Evolutionary conservation across 1,140 invertebrate species (phyloP).

Genomic region (Aphelenchoides fujianensis): DNA sequence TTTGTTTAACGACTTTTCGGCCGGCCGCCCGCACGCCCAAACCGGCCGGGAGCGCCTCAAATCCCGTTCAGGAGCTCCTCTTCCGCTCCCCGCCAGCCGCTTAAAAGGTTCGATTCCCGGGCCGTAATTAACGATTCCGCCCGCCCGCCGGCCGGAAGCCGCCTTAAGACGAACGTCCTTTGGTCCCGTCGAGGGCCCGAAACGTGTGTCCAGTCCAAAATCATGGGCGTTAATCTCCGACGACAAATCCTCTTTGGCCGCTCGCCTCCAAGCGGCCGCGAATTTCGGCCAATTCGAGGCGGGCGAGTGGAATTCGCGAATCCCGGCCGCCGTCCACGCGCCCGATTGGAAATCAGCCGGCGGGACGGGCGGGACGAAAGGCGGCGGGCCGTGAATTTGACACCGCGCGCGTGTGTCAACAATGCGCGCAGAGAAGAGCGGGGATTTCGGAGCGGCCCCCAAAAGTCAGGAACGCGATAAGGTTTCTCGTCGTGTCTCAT

Average conservation of each 20-base stretch:
- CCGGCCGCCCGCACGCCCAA: background rate
- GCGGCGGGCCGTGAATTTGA: background rate
- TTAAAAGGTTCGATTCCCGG: background rate
- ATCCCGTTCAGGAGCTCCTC: background rate
- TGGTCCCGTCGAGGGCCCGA: no score
- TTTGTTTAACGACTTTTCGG: slow-evolving; percentile 1
- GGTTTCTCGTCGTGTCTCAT: no score
- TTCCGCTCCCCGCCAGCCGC: background rate
- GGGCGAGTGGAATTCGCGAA: no score
- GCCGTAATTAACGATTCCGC: background rate
- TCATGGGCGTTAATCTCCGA: background rate
- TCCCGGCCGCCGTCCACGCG: no score
- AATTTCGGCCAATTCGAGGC: no score
- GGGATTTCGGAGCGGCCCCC: background rate
- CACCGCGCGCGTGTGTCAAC: background rate
- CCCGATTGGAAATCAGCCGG: no score
- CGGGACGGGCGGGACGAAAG: no score
- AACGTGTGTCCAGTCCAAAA: background rate
- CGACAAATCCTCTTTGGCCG: background rate
- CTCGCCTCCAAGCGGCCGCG: background rate
- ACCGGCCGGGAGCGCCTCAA: background rate
- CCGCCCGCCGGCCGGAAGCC: no score
- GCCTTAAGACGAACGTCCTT: no score
- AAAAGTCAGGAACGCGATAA: background rate
- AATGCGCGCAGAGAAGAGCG: background rate